Conservation (phyloP, 2,888 invertebrate genomes). For the Drosophila paranaensis region DNA sequence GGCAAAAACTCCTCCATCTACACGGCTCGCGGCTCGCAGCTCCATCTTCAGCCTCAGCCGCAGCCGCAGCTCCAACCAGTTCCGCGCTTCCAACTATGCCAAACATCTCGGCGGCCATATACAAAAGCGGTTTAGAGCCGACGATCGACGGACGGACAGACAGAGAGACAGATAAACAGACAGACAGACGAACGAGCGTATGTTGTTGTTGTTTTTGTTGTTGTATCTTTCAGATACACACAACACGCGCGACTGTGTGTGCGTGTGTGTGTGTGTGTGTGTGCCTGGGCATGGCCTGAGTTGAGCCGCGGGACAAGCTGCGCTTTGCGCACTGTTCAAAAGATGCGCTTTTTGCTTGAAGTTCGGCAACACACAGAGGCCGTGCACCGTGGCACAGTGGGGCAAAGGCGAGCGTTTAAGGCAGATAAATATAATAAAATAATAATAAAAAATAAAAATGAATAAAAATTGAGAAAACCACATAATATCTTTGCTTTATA, state of each 20-base stretch:
- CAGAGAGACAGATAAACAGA: constrained; percentile 34
- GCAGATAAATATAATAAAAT: too few species aligned
- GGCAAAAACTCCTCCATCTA: constrained; percentile 40
- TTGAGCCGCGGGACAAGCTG: constrained; percentile 62
- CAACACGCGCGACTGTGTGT: constrained; percentile 1
- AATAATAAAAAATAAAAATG: too few species aligned
- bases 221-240: constrained; percentile 63
- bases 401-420: neutral
- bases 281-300: constrained; percentile 14
- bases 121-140: constrained; percentile 76
- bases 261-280: constrained; percentile 3
- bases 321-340: constrained; percentile 74
- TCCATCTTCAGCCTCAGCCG: constrained; percentile 33
- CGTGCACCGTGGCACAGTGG: constrained; percentile 62
- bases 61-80: constrained; percentile 61
- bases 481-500: too few species aligned
- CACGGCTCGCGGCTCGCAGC: constrained; percentile 35
- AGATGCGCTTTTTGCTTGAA: constrained; percentile 76
- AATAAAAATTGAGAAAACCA: too few species aligned
- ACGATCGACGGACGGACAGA: constrained; percentile 50
- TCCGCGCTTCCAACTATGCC: constrained; percentile 76
- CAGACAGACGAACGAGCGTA: constrained; percentile 47
- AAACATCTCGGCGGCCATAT: constrained; percentile 73
- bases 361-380: constrained; percentile 54
- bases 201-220: constrained; percentile 14